phyloP scores from a whole-genome alignment of 1,140 invertebrate species.

The Drosophila biarmipes region DNA sequence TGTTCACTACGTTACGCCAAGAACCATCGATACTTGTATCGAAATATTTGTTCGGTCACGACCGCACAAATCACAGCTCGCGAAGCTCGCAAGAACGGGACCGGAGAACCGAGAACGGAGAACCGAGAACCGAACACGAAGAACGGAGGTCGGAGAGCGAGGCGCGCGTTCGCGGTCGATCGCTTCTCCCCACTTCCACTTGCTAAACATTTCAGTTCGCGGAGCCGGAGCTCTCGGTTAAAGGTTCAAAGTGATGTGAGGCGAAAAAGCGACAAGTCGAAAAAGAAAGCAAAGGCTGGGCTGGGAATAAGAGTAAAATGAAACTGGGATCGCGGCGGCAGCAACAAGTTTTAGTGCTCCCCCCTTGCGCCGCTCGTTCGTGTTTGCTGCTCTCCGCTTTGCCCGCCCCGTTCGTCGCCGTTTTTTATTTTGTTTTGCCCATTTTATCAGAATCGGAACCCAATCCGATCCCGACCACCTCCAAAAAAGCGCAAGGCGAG shows the following conservation, averaged over 20 bases:
- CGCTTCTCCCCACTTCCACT: constrained; percentile 34
- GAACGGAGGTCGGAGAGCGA: constrained; percentile 11
- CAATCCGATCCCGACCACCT: constrained; percentile 54
- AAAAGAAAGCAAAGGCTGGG: constrained; percentile 44
- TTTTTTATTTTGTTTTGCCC: constrained; percentile 66
- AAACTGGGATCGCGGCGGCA: constrained; percentile 22
- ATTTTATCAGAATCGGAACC: constrained; percentile 57
- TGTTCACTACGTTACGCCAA: no score
- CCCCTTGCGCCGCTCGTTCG: constrained; percentile 61
- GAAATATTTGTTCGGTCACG: no score
- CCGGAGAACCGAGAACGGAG: not conserved
- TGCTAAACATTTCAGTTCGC: constrained; percentile 32
- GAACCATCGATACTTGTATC: no score
- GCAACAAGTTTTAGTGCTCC: constrained; percentile 72
- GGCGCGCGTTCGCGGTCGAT: constrained; percentile 8
- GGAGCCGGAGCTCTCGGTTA: constrained; percentile 65
- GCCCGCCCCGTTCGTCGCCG: constrained; percentile 51
- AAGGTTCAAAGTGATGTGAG: constrained; percentile 70
- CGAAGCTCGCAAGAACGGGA: constrained; percentile 21
- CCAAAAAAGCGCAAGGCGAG: constrained; percentile 67
- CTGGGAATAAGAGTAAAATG: constrained; percentile 22
- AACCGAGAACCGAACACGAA: not conserved
- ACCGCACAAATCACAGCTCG: constrained; percentile 4
- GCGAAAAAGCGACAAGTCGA: constrained; percentile 52
- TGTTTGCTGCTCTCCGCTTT: constrained; percentile 65